Base-by-base conservation (phyloP, 2,888 invertebrate species). In the Heteromyza rotundicornis region DNA sequence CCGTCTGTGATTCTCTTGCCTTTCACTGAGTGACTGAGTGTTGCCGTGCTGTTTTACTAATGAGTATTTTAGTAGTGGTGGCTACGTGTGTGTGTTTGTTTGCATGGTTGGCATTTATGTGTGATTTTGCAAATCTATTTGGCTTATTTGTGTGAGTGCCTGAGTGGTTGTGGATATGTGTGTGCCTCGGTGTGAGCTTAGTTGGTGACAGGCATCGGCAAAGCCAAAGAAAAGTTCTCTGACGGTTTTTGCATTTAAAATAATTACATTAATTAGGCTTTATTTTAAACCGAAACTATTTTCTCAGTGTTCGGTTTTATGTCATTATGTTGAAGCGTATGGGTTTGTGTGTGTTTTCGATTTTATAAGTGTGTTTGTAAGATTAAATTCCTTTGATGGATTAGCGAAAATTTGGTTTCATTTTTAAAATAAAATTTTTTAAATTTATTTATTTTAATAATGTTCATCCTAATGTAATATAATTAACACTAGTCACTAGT, bases 41-140 rank as follows among this genome's bases (percentile, higher is more conserved):
- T 32, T 5, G 17, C n/a, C 12, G 17, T 32, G 27, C 32, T 16
- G 51, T 51, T 53, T 8, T 53, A 19, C 53, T 53, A 53, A 53
- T 53, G 17, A 53, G 53, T 53, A 32, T 32, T 32, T 40, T 40
- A 14, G 40, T n/a, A 40, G n/a, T 40, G 16, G 7, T 14, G 3
- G 7, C n/a, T 7, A 3, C 40, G n/a, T 12, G 40, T 3, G 40
- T 40, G 12, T 12, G n/a, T 8, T 40, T 8, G 16, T 40, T 8
- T 14, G n/a, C 16, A n/a, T 7, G n/a, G 40, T 40, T 7, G 40
- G 40, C n/a, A 40, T 40, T 40, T n/a, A 20, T 22, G 17, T 22
- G 49, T 35, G 50, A 50, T 55, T 55, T 54, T 50, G 47, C 3
- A 54, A 55, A 36, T 60, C 55, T 32, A 32, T 32, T 32, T 12